Evolutionary conservation across 2,888 invertebrate genomes (phyloP), one percentile per base, ranked within the genome.

Genomic region (Strigamia maritima): DNA sequence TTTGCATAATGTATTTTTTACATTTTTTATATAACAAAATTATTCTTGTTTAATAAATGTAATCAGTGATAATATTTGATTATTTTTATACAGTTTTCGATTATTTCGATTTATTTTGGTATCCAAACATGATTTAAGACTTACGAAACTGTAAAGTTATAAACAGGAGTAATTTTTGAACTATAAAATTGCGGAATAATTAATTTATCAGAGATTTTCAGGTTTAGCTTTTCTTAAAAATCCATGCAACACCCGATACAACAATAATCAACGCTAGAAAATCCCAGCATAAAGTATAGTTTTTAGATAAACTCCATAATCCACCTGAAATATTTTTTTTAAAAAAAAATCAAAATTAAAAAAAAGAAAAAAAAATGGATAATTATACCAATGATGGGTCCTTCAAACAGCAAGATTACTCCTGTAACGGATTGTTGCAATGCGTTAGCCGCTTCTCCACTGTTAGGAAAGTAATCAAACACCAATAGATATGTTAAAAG

Each of bases 321-420:
- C 70, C 70, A 70, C 70, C 70, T 70, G n/a, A 70, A 28, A 35
- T 35, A 35, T 35, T n/a, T n/a, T n/a, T n/a, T n/a, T n/a, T 35
- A 4, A 35, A 35, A 31, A 35, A 35, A 35, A 4, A 35, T 35
- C 10, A 0, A 49, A 70, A 26, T 26, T 6, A 70, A 14, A 28
- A 26, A 7, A 26, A 70, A 28, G 0, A 26, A 24, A 28, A 14
- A 70, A 26, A 65, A 1, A 24, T 2, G 24, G 14, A 28, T 16
- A 26, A 70, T 1, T 3, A 24, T 26, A 70, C 70, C 70, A 28
- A 70, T 70, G 14, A 70, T 28, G 10, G 70, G 70, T 14, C 70
- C 70, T 70, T 70, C 70, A 12, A 70, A 26, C 1, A 70, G 26
- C 70, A 70, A 26, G 26, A 10, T 16, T 28, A 70, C 6, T 24